These are phyloP conservation scores for Triops cancriformis DNA, from an alignment of 1,140 invertebrate species.

Conservation along the genomic window DNA sequence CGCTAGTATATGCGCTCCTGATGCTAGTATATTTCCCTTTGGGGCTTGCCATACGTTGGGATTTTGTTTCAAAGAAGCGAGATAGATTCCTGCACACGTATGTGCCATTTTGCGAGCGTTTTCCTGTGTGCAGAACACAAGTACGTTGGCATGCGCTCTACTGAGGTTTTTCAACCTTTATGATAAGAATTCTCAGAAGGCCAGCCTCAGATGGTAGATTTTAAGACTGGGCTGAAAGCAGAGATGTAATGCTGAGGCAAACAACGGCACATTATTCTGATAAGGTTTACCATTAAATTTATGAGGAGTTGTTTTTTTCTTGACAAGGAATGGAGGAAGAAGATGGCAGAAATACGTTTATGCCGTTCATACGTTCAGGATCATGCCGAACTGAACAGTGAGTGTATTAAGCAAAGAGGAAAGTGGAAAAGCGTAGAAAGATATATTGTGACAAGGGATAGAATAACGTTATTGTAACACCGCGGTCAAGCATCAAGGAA, in stretches of 20 bases:
- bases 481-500: background rate
- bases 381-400: too few species aligned
- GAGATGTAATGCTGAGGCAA: too few species aligned
- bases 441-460: constrained; percentile 1
- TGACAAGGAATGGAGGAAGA: too few species aligned
- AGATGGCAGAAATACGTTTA: too few species aligned
- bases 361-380: too few species aligned
- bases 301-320: too few species aligned
- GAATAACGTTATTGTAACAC: background rate
- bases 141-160: background rate
- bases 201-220: background rate
- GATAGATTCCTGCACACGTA: background rate
- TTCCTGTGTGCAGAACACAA: background rate
- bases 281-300: too few species aligned
- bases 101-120: background rate
- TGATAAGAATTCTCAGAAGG: background rate
- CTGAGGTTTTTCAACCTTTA: background rate
- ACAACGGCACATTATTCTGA: too few species aligned
- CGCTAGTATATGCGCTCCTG: background rate
- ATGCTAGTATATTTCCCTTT: constrained; percentile 11
- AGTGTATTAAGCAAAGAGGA: background rate
- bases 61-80: constrained; percentile 11
- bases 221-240: background rate
- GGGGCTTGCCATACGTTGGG: background rate
- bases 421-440: background rate